phyloP scores from a whole-genome alignment of 2,888 invertebrate genomes.

The Ormia ochracea region DNA sequence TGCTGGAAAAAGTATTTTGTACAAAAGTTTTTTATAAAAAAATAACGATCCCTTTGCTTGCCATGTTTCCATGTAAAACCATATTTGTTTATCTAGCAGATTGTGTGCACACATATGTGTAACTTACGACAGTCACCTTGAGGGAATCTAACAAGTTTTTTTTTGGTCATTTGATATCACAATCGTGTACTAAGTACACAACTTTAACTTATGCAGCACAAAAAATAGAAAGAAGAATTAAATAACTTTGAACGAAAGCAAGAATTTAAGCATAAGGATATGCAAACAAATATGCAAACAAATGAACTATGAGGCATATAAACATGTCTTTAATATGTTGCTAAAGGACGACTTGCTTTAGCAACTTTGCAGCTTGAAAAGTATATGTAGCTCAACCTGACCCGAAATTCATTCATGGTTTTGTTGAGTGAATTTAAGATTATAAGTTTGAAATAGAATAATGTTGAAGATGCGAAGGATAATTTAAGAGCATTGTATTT shows the following conservation, averaged over 20 bases:
- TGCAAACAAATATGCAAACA: not conserved
- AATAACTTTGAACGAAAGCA: not conserved
- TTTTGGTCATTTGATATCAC: slow-evolving; percentile 49
- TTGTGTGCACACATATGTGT: not conserved
- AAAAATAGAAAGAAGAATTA: not conserved
- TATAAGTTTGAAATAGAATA: slow-evolving; percentile 15
- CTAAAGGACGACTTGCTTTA: not conserved
- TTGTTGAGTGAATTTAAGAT: slow-evolving; percentile 17
- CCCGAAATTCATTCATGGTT: slow-evolving; percentile 52
- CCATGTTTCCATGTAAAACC: not conserved
- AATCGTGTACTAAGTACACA: slow-evolving; percentile 54
- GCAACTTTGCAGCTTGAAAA: slow-evolving; percentile 20
- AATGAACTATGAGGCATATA: not conserved
- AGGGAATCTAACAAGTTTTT: slow-evolving; percentile 13
- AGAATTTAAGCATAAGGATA: slow-evolving; percentile 28
- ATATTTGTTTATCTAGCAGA: not conserved
- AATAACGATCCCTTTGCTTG: too few species aligned
- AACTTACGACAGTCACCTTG: slow-evolving; percentile 27
- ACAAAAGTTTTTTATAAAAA: too few species aligned
- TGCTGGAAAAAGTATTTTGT: too few species aligned
- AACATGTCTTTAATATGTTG: not conserved
- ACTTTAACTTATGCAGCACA: not conserved
- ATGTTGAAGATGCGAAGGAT: not conserved
- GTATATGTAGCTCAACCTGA: too few species aligned
- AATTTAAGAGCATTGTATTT: not conserved